These are phyloP conservation scores for Cosmopolites sordidus DNA, from an alignment of 2,888 invertebrate genomes.

Conservation along the genomic window DNA sequence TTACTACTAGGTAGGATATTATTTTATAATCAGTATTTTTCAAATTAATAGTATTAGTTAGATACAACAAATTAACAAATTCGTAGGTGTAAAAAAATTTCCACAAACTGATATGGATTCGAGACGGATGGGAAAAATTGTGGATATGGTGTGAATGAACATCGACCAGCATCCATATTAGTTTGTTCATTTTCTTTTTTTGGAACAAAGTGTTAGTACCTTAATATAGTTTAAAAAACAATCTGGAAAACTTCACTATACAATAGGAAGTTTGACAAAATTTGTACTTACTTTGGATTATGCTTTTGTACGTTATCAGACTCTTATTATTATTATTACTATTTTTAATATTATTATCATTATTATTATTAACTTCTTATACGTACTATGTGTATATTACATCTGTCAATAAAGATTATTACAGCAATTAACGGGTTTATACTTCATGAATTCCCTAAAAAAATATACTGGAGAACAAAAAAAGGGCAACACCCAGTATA, in stretches of 20 bases:
- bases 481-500: too few relatives aligned
- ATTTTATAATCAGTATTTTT: slow-evolving; percentile 34
- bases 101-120: neutral
- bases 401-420: slow-evolving; percentile 35
- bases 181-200: neutral
- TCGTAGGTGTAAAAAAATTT: slow-evolving; percentile 12
- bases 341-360: slow-evolving; percentile 21
- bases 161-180: neutral
- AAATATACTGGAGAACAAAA: too few relatives aligned
- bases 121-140: neutral
- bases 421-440: slow-evolving; percentile 26
- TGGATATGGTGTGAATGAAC: neutral
- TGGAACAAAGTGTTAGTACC: slow-evolving; percentile 1
- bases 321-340: neutral
- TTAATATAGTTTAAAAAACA: neutral
- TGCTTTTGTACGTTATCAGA: slow-evolving; percentile 39
- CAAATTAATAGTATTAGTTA: slow-evolving; percentile 31
- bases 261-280: neutral
- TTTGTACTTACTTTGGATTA: slow-evolving; percentile 34
- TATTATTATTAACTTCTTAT: slow-evolving; percentile 25
- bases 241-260: neutral
- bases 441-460: too few relatives aligned
- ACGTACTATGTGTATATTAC: slow-evolving; percentile 30
- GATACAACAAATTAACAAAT: slow-evolving; percentile 27
- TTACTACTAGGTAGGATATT: slow-evolving; percentile 24